Evolutionary conservation across 2,888 invertebrate species (phyloP).

Genomic region (Auanema sp.): DNA sequence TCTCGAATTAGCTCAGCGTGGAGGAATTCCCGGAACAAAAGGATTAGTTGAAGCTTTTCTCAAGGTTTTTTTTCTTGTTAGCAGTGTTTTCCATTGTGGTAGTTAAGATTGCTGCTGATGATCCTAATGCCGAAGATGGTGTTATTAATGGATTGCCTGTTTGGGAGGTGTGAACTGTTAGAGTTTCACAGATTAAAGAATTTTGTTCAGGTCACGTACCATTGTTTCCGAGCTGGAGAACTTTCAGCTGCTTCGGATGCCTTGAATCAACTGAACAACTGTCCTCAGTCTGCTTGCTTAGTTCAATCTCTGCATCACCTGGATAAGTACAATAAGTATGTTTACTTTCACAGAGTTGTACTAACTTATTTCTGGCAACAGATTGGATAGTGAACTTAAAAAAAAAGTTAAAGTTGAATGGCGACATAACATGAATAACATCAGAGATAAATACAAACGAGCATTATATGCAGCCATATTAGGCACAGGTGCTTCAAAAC

Average conservation of each 20-base stretch:
- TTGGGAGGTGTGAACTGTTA: conserved; percentile 24
- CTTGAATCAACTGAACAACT: conserved; percentile 28
- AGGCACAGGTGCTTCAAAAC: conserved; percentile 32
- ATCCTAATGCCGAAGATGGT: conserved; percentile 36
- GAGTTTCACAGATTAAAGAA: neutral
- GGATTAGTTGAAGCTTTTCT: conserved; percentile 56
- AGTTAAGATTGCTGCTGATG: conserved; percentile 12
- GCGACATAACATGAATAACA: conserved; percentile 49
- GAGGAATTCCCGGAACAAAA: conserved; percentile 57
- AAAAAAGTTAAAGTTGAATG: conserved; percentile 58
- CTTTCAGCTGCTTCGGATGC: conserved; percentile 30
- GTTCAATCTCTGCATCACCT: conserved; percentile 43
- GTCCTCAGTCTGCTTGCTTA: conserved; percentile 42
- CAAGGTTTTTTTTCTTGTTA: conserved; percentile 53
- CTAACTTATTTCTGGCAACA: conserved; percentile 13
- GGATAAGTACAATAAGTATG: conserved; percentile 30
- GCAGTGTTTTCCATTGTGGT: neutral
- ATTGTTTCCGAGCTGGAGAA: conserved; percentile 47
- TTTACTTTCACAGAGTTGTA: conserved; percentile 1
- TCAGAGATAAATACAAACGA: conserved; percentile 51
- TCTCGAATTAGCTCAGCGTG: conserved; percentile 51
- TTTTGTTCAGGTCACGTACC: conserved; percentile 32
- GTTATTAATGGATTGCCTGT: conserved; percentile 35
- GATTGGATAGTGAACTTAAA: conserved; percentile 46
- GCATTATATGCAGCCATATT: conserved; percentile 54